Evolutionary conservation across 2,113 vertebrate species (phyloP).

Genomic region (Clupea harengus): DNA sequence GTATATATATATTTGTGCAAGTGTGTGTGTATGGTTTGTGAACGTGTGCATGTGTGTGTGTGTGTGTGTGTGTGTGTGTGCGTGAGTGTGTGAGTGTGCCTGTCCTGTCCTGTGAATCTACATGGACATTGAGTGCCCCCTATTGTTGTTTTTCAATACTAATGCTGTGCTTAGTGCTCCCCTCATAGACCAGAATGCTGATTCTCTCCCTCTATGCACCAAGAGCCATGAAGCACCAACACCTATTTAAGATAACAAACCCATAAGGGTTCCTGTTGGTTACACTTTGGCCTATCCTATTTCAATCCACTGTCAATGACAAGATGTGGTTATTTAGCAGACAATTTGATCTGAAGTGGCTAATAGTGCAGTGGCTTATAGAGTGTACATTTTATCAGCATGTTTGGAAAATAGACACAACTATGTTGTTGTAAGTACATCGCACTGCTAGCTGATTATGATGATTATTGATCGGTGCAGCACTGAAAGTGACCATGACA

Average conservation of each 20-base stretch:
- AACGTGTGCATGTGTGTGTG: background rate
- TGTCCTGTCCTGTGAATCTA: too few relatives aligned
- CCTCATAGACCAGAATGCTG: background rate
- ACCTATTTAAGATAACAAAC: background rate
- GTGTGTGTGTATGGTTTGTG: background rate
- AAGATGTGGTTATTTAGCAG: background rate
- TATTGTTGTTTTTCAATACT: background rate
- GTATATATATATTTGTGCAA: background rate
- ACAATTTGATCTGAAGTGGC: background rate
- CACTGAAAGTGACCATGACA: background rate
- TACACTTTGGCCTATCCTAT: background rate
- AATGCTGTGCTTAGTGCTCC: background rate
- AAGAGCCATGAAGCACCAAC: background rate
- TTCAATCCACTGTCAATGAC: background rate
- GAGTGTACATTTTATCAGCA: background rate
- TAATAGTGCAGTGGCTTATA: background rate
- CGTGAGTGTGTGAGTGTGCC: too few relatives aligned
- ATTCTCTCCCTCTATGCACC: too few relatives aligned
- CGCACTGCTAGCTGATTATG: background rate
- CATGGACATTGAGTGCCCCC: background rate
- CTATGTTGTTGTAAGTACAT: background rate
- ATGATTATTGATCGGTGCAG: background rate
- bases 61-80: background rate
- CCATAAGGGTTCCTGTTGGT: background rate
- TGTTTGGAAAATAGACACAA: background rate